Percentiles rank a stretch among this genome's conserved stretches.
Evolutionary conservation across 2,888 invertebrate species (phyloP).

Genomic region (Lordiphosa fenestrarum): DNA sequence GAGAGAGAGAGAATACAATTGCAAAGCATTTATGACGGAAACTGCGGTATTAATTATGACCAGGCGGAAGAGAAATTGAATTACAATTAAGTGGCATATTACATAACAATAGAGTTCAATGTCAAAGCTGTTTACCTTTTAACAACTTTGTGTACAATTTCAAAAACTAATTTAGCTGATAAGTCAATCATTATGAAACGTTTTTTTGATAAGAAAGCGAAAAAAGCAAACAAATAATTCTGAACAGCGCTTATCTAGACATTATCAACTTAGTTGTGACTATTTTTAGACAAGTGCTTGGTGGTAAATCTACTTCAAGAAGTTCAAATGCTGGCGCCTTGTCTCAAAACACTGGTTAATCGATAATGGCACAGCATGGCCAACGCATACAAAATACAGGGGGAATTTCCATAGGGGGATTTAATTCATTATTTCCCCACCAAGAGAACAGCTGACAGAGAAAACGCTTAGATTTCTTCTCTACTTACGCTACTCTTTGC

Average conservation of each 20-base stretch:
- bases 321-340: slow-evolving; percentile 3
- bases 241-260: slow-evolving; percentile 9
- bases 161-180: slow-evolving; percentile 30
- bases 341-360: neutral
- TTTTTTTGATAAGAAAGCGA: slow-evolving; percentile 21
- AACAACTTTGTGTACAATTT: slow-evolving; percentile 23
- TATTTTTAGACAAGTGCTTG: neutral
- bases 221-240: slow-evolving; percentile 11
- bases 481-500: too few relatives aligned
- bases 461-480: too few relatives aligned
- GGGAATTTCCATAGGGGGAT: too few relatives aligned
- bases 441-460: too few relatives aligned
- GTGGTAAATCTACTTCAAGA: neutral
- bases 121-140: slow-evolving; percentile 21
- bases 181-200: slow-evolving; percentile 30
- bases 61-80: slow-evolving; percentile 24
- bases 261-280: slow-evolving; percentile 3
- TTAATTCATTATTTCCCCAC: too few relatives aligned
- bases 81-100: slow-evolving; percentile 1
- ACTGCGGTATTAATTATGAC: slow-evolving; percentile 18
- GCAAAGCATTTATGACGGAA: slow-evolving; percentile 25
- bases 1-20: slow-evolving; percentile 19
- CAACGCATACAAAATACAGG: neutral
- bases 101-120: slow-evolving; percentile 22
- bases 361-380: neutral